Conservation (phyloP, 2,113 vertebrate genomes). For the Chunga burmeisteri region DNA sequence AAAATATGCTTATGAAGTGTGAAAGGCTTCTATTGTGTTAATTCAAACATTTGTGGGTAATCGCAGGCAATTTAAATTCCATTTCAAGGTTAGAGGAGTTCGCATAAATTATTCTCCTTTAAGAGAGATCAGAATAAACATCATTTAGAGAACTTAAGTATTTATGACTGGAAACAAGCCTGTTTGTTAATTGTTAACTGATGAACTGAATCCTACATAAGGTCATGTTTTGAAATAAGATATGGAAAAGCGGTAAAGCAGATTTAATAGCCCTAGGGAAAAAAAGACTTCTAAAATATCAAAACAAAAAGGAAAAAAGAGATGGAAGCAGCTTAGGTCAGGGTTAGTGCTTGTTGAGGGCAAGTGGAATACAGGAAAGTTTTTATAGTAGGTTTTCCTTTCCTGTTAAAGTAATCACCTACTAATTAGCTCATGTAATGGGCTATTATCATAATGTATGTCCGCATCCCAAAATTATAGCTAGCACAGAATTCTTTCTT, state of each 20-base stretch:
- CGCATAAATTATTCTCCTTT: not conserved
- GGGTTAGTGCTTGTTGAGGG: not conserved
- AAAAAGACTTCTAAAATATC: not conserved
- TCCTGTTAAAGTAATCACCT: not conserved
- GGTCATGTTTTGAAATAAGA: slow-evolving; percentile 15
- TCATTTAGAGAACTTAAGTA: not conserved
- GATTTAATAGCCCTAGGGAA: not conserved
- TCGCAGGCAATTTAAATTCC: not conserved
- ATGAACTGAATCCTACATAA: not conserved
- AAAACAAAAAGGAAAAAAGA: not conserved
- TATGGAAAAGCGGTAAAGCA: not conserved
- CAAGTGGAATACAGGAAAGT: not conserved
- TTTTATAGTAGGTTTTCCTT: not conserved
- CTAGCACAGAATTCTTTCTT: not conserved
- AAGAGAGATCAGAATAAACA: not conserved
- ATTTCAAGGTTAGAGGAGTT: not conserved
- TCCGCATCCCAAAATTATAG: not conserved
- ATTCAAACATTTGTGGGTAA: not conserved
- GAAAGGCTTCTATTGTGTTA: not conserved
- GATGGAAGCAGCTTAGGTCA: not conserved
- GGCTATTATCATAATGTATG: not conserved
- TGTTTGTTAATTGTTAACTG: not conserved
- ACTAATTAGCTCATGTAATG: not conserved
- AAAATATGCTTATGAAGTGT: not conserved
- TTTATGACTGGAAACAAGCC: slow-evolving; percentile 27